A percentile compares a stretch with the other conserved stretches of the same genome.
Evolutionary conservation across 2,113 vertebrate genomes (phyloP).

Genomic region (Piaya cayana): DNA sequence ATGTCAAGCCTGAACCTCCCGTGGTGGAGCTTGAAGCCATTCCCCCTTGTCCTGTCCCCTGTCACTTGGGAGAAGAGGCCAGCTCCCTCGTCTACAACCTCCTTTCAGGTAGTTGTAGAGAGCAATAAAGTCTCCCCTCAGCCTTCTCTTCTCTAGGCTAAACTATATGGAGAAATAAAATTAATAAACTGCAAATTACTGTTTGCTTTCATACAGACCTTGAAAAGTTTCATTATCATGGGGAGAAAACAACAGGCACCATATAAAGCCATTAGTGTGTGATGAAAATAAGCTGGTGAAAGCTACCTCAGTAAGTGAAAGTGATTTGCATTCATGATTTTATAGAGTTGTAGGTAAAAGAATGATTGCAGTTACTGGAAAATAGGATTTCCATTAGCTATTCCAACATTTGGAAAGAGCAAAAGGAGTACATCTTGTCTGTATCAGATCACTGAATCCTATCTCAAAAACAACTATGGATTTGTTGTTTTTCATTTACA

Average conservation of each 20-base stretch:
- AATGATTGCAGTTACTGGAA: conserved; percentile 54
- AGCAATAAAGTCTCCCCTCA: no score
- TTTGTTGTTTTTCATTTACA: background rate
- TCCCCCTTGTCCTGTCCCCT: no score
- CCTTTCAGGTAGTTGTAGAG: no score
- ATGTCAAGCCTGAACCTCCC: no score
- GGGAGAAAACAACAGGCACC: conserved; percentile 5
- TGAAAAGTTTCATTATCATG: background rate
- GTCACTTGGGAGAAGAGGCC: no score
- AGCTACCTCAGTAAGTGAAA: conserved; percentile 36
- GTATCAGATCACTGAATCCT: conserved; percentile 37
- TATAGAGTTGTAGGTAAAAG: conserved; percentile 19
- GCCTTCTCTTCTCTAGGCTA: no score
- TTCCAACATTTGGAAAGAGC: conserved; percentile 51
- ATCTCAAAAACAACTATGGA: conserved; percentile 14
- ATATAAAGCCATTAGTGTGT: conserved; percentile 38
- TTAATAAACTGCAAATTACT: background rate
- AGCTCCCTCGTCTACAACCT: no score
- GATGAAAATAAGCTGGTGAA: conserved; percentile 48
- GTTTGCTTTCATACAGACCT: background rate
- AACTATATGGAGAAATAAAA: background rate
- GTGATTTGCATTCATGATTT: conserved; percentile 4
- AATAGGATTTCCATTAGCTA: conserved; percentile 61
- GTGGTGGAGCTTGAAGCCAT: no score
- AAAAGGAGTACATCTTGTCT: conserved; percentile 44